Evolutionary conservation across 2,888 invertebrate species (phyloP).

Genomic region (Zeuzera pyrina): DNA sequence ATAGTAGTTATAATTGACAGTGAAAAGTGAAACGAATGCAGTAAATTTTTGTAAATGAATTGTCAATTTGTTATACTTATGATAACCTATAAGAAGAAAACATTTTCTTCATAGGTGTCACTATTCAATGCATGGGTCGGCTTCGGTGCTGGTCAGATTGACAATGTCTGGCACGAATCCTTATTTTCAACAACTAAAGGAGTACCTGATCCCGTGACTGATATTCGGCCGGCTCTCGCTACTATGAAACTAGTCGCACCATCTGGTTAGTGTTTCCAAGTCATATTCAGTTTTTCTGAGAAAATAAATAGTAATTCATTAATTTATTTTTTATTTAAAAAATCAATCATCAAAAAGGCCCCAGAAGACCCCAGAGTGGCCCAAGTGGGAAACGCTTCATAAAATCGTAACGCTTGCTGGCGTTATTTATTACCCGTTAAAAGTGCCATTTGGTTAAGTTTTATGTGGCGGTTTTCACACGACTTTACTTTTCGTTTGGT

Average conservation of each 20-base stretch:
- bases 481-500: too few species aligned
- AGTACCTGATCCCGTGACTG: slow-evolving; percentile 41
- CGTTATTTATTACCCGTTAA: too few species aligned
- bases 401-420: too few species aligned
- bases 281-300: background rate
- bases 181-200: slow-evolving; percentile 41
- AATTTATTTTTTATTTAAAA: background rate
- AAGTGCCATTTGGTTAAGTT: too few species aligned
- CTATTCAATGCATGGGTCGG: slow-evolving; percentile 42
- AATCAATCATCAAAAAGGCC: too few species aligned
- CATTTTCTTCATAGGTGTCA: slow-evolving; percentile 30
- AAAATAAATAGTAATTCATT: background rate
- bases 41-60: too few species aligned
- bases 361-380: too few species aligned
- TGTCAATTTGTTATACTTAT: background rate
- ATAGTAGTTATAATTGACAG: too few species aligned
- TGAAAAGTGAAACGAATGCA: too few species aligned
- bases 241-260: slow-evolving; percentile 33
- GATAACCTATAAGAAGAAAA: background rate
- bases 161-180: slow-evolving; percentile 21
- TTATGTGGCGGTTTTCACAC: too few species aligned
- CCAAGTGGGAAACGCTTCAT: too few species aligned
- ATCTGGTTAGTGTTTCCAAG: slow-evolving; percentile 15
- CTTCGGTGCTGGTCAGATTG: slow-evolving; percentile 21
- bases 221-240: slow-evolving; percentile 49